phyloP scores from a whole-genome alignment of 2,113 vertebrate genomes.

The Lathamus discolor region DNA sequence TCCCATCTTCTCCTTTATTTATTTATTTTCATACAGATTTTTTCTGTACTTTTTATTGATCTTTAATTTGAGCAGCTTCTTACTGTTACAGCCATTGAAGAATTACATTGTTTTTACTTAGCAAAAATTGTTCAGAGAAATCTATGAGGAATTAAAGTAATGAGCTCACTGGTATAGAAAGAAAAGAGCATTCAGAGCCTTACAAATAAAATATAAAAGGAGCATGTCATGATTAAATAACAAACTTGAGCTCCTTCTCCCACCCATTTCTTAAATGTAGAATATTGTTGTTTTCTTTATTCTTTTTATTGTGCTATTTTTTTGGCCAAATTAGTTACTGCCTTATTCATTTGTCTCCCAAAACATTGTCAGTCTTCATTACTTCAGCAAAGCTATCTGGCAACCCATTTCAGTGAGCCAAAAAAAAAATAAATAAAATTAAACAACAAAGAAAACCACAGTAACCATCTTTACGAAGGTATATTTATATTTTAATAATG shows the following conservation, averaged over 20 bases:
- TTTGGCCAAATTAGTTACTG: slow-evolving; percentile 49
- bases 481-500: neutral
- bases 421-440: neutral
- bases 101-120: slow-evolving; percentile 68
- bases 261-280: slow-evolving; percentile 40
- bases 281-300: slow-evolving; percentile 45
- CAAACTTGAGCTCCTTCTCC: slow-evolving; percentile 29
- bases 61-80: slow-evolving; percentile 75
- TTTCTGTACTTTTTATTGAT: slow-evolving; percentile 75
- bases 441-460: slow-evolving; percentile 28
- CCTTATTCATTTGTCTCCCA: slow-evolving; percentile 54
- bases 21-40: slow-evolving; percentile 72
- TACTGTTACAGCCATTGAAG: slow-evolving; percentile 58
- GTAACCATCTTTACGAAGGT: slow-evolving; percentile 13
- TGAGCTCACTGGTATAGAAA: slow-evolving; percentile 66
- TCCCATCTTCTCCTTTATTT: slow-evolving; percentile 70
- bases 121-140: slow-evolving; percentile 68
- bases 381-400: slow-evolving; percentile 69
- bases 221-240: slow-evolving; percentile 26
- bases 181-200: slow-evolving; percentile 49
- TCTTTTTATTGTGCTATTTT: slow-evolving; percentile 38
- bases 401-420: slow-evolving; percentile 50
- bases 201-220: slow-evolving; percentile 54
- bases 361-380: slow-evolving; percentile 62
- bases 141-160: slow-evolving; percentile 68